These are phyloP conservation scores for Paedocypris sp. DNA, from an alignment of 2,113 vertebrate genomes.

Conservation along the genomic window DNA sequence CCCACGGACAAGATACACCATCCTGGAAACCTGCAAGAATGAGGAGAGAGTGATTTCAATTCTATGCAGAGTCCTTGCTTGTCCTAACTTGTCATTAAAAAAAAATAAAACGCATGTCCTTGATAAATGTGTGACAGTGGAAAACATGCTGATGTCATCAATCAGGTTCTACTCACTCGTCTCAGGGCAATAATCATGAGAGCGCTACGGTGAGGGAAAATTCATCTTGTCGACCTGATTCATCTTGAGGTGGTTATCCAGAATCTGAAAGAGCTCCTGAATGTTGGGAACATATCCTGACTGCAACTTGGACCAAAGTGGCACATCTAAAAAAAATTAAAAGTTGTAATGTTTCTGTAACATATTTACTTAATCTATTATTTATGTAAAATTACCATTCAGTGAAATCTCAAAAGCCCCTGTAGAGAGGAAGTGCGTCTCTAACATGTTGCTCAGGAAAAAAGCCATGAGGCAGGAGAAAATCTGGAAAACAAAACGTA, in stretches of 20 bases:
- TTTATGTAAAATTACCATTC: slow-evolving; percentile 46
- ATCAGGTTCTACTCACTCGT: slow-evolving; percentile 30
- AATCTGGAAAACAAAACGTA: slow-evolving; percentile 46
- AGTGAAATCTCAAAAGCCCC: slow-evolving; percentile 63
- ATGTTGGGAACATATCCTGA: slow-evolving; percentile 64
- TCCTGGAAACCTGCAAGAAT: slow-evolving; percentile 30
- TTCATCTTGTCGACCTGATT: slow-evolving; percentile 52
- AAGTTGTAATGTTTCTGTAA: not conserved
- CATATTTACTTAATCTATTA: not conserved
- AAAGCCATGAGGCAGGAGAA: slow-evolving; percentile 67
- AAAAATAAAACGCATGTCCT: not conserved
- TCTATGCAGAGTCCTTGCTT: not conserved
- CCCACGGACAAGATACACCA: slow-evolving; percentile 39
- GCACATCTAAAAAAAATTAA: slow-evolving; percentile 49
- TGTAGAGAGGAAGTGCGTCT: slow-evolving; percentile 64
- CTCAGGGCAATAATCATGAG: slow-evolving; percentile 20
- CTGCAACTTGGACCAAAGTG: slow-evolving; percentile 66
- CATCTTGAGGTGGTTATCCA: slow-evolving; percentile 63
- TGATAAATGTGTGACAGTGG: not conserved
- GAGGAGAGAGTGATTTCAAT: not conserved
- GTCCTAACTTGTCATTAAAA: not conserved
- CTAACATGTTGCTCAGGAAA: slow-evolving; percentile 66
- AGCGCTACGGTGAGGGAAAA: slow-evolving; percentile 48
- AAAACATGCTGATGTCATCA: not conserved
- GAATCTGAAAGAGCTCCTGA: slow-evolving; percentile 65